Percentiles rank a stretch among this genome's conserved stretches.
These are phyloP conservation scores for Tricholaema leucomelas DNA, from an alignment of 2,113 vertebrate genomes.

Conservation along the genomic window DNA sequence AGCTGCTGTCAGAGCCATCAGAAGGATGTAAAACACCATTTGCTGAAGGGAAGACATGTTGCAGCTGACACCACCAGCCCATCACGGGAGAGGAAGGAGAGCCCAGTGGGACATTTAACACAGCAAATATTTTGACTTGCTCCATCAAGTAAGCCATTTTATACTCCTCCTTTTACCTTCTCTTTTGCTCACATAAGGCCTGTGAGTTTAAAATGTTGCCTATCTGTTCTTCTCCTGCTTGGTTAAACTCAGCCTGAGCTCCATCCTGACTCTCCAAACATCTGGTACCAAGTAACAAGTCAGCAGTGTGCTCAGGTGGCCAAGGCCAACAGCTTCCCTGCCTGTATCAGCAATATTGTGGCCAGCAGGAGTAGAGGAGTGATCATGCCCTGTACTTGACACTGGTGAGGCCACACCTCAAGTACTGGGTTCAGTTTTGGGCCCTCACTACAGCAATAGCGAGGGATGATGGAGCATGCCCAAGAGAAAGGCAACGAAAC, in stretches of 20 bases:
- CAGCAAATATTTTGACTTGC: background rate
- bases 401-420: too few relatives aligned
- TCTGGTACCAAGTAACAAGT: background rate
- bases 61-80: background rate
- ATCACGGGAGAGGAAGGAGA: background rate
- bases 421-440: too few relatives aligned
- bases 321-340: too few relatives aligned
- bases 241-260: background rate
- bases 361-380: too few relatives aligned
- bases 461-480: too few relatives aligned
- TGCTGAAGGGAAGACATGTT: background rate
- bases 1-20: slow-evolving; percentile 7
- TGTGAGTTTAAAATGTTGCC: fast-evolving
- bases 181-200: background rate
- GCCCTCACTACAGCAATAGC: too few relatives aligned
- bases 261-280: background rate
- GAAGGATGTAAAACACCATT: background rate
- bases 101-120: background rate
- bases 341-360: too few relatives aligned
- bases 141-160: background rate
- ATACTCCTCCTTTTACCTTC: background rate
- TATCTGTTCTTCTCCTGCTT: background rate
- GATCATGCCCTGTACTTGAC: too few relatives aligned
- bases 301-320: too few relatives aligned
- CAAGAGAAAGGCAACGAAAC: too few relatives aligned